phyloP scores from a whole-genome alignment of 1,140 invertebrate genomes.

The Bombus breviceps region DNA sequence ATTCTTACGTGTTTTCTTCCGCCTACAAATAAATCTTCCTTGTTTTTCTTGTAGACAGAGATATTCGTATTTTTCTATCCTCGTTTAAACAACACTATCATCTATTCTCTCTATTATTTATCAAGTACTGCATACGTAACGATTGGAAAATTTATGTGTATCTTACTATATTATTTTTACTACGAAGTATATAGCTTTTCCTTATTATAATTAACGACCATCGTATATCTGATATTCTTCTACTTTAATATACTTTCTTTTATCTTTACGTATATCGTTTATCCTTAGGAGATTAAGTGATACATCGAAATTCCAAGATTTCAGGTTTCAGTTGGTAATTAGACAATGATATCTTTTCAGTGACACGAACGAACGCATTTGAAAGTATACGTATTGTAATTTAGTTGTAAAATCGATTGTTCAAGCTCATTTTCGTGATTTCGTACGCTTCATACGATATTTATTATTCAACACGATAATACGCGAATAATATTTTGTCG shows the following conservation, averaged over 20 bases:
- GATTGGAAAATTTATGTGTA: conserved; percentile 4
- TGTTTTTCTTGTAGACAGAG: conserved; percentile 23
- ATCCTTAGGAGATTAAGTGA: not conserved
- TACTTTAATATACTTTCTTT: not conserved
- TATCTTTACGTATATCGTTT: no score
- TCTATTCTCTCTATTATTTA: not conserved
- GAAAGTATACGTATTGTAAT: not conserved
- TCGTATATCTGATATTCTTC: not conserved
- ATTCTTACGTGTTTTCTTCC: conserved; percentile 53
- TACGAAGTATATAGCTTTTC: not conserved
- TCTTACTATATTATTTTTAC: not conserved
- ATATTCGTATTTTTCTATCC: conserved; percentile 18
- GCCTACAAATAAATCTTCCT: conserved; percentile 39
- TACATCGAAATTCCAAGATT: not conserved
- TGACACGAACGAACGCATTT: no score
- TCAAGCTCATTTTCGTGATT: not conserved
- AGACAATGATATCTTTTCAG: not conserved
- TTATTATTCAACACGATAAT: not conserved
- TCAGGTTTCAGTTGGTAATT: not conserved
- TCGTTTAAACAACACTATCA: conserved; percentile 3
- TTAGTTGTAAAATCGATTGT: not conserved
- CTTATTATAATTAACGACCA: not conserved
- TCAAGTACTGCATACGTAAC: not conserved
- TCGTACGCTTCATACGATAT: not conserved
- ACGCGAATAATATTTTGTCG: not conserved